Percentiles rank a stretch among this genome's conserved stretches.
Conservation (phyloP, 2,888 invertebrate genomes). For the Eugnorisma glareosa region DNA sequence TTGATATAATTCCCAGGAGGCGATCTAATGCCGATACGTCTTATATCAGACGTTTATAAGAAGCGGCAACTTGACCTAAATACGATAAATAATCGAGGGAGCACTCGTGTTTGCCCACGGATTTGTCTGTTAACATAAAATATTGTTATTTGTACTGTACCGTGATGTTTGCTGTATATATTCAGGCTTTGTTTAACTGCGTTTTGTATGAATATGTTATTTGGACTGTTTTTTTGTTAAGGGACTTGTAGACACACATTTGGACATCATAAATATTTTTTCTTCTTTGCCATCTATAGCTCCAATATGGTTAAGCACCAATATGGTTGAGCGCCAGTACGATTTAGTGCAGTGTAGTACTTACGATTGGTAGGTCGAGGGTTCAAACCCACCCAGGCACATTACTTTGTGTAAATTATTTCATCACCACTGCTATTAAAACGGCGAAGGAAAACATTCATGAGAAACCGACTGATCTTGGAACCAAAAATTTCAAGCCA, state of each 20-base stretch:
- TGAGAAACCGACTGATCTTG: too few species aligned
- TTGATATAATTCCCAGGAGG: constrained; percentile 38
- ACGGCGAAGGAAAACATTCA: too few species aligned
- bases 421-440: too few species aligned
- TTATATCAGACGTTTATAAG: constrained; percentile 48
- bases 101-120: constrained; percentile 32
- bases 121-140: constrained; percentile 45
- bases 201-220: constrained; percentile 23
- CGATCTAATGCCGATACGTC: constrained; percentile 31
- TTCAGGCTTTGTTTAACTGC: constrained; percentile 32
- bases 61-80: constrained; percentile 51
- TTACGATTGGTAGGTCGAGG: too few species aligned
- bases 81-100: constrained; percentile 40
- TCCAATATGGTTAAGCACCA: too few species aligned
- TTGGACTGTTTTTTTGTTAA: constrained; percentile 3
- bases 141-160: constrained; percentile 45
- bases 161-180: constrained; percentile 37
- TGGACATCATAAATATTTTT: neutral
- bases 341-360: too few species aligned
- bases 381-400: too few species aligned
- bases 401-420: too few species aligned
- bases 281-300: neutral
- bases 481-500: too few species aligned
- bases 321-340: too few species aligned
- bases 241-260: neutral